These are phyloP conservation scores for Cheilosia variabilis DNA, from an alignment of 2,888 invertebrate genomes.

Conservation along the genomic window DNA sequence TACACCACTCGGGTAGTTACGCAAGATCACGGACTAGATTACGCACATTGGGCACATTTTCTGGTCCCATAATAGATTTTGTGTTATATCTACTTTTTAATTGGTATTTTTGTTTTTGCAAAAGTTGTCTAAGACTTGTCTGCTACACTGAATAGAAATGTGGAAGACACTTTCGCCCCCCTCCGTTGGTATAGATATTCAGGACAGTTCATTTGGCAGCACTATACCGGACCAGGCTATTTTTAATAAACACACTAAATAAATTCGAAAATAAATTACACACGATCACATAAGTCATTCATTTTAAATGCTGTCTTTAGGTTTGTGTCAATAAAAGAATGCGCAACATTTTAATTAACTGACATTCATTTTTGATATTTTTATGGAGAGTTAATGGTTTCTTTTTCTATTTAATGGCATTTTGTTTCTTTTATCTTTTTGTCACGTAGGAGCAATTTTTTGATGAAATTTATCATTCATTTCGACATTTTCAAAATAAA, in stretches of 20 bases:
- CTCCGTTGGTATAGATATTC: constrained; percentile 31
- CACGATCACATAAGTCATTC: constrained; percentile 2
- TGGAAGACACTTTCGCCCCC: constrained; percentile 10
- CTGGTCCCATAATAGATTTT: not conserved
- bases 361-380: constrained; percentile 4
- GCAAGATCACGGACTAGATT: constrained; percentile 23
- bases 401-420: not conserved
- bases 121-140: constrained; percentile 28
- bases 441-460: not conserved
- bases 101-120: not conserved
- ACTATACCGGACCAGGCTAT: constrained; percentile 1
- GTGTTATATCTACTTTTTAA: not conserved
- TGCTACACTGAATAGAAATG: constrained; percentile 7
- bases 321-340: not conserved
- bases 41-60: not conserved
- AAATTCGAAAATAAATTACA: constrained; percentile 22
- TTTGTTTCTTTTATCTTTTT: not conserved
- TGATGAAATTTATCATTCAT: no score
- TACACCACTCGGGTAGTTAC: constrained; percentile 25
- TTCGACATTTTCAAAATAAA: no score
- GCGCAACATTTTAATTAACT: not conserved
- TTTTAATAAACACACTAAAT: constrained; percentile 11
- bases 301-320: not conserved
- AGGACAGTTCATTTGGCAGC: constrained; percentile 67
- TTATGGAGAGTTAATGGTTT: constrained; percentile 15